These are phyloP conservation scores for Leucophenga varia DNA, from an alignment of 1,140 invertebrate species.

Conservation along the genomic window DNA sequence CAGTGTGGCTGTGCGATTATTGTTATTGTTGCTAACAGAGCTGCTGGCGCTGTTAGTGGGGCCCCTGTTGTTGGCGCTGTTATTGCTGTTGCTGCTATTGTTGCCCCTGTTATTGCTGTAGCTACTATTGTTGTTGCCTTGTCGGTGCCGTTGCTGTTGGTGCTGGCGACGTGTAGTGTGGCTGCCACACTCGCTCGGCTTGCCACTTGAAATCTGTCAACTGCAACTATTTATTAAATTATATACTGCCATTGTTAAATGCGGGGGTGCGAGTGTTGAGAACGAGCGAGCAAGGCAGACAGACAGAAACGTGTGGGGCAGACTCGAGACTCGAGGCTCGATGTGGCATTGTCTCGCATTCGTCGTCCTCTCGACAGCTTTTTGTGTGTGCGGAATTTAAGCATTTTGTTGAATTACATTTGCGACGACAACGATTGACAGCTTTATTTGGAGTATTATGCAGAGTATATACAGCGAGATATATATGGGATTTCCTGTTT, in stretches of 20 bases:
- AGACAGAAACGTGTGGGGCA: neutral
- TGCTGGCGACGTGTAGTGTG: slow-evolving; percentile 15
- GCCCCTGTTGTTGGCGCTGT: too few relatives aligned
- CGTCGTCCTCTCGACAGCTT: neutral
- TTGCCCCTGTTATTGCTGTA: slow-evolving; percentile 22
- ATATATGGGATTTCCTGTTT: slow-evolving; percentile 30
- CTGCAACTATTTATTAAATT: slow-evolving; percentile 55
- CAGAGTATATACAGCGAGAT: neutral
- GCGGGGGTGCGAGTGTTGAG: slow-evolving; percentile 21
- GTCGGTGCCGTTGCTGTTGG: slow-evolving; percentile 2
- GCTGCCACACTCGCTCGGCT: slow-evolving; percentile 13
- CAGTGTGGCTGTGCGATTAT: too few relatives aligned
- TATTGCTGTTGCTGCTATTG: too few relatives aligned
- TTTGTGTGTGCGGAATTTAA: slow-evolving; percentile 22
- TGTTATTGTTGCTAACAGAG: too few relatives aligned
- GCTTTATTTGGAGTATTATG: slow-evolving; percentile 18
- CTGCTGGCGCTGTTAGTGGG: too few relatives aligned
- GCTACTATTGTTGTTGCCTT: slow-evolving; percentile 13
- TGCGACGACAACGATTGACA: slow-evolving; percentile 14
- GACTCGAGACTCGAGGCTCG: too few relatives aligned
- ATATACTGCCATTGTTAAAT: slow-evolving; percentile 41
- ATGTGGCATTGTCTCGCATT: too few relatives aligned
- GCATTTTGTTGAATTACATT: slow-evolving; percentile 16
- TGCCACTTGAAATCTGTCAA: slow-evolving; percentile 51
- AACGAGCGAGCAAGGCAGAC: neutral